phyloP scores from a whole-genome alignment of 92 coral and sea anemone genomes.

The Parazoanthus atlanticus region DNA sequence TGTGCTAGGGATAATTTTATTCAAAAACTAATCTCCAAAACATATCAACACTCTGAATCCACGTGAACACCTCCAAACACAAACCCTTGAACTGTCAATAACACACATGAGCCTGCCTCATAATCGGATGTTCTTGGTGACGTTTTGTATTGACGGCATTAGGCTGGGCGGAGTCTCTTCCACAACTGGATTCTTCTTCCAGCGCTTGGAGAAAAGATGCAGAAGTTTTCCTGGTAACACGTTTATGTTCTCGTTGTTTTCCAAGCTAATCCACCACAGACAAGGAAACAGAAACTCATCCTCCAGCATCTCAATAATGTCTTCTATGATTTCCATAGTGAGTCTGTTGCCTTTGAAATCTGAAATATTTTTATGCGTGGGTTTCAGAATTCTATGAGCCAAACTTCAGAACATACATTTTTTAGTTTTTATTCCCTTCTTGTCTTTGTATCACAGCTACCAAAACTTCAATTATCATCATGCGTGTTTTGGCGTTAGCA shows the following conservation, averaged over 20 bases:
- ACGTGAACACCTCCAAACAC: too few species aligned
- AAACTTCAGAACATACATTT: too few species aligned
- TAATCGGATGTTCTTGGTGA: not conserved
- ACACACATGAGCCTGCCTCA: not conserved
- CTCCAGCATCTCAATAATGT: constrained; percentile 47
- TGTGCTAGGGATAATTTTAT: too few species aligned
- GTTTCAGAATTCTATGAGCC: too few species aligned
- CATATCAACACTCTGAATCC: too few species aligned
- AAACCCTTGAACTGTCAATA: not conserved
- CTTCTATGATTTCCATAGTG: constrained; percentile 29
- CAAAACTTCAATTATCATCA: too few species aligned
- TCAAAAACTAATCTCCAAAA: too few species aligned
- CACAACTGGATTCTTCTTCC: constrained; percentile 26
- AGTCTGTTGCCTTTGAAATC: constrained; percentile 67
- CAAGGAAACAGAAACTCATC: constrained; percentile 48
- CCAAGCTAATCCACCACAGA: constrained; percentile 68
- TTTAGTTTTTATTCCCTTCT: too few species aligned
- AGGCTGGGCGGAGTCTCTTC: not conserved
- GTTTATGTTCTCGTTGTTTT: constrained; percentile 67
- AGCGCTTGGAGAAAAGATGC: constrained; percentile 41
- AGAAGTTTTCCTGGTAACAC: constrained; percentile 54
- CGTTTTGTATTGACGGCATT: constrained; percentile 4
- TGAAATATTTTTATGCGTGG: not conserved
- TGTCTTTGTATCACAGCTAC: too few species aligned
- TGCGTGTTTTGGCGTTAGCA: too few species aligned